Evolutionary conservation across 2,888 invertebrate genomes (phyloP), one percentile per base, ranked within the genome.

Genomic region (Amiota minor): DNA sequence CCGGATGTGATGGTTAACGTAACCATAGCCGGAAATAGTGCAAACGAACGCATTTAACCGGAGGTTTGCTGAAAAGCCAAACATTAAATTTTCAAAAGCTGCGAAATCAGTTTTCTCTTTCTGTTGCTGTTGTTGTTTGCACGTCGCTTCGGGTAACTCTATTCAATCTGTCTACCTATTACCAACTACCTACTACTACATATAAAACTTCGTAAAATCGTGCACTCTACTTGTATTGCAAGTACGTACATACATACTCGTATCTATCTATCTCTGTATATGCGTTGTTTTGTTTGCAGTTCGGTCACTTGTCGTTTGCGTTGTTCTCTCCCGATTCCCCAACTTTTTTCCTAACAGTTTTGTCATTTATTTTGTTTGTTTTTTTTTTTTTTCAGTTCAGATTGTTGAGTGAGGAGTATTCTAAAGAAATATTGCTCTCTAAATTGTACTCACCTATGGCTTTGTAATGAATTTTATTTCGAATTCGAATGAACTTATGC

Each of bases 11-110:
- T 35, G 35, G 35, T 35, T 35, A 35, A 35, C 35, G 35, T 35
- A 35, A 35, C 35, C 35, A 35, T 35, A 65, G 14, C 16, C 68
- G 71, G 71, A 75, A 75, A 72, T 73, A 65, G 70, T 71, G 72
- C 65, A 73, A 74, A 72, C 72, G 14, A 72, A 70, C 72, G 72
- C 72, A 70, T 65, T 53, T 73, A 72, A 61, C 45, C 65, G 53
- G 53, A 53, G n/a, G 53, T 53, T 70, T 69, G 74, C 35, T 74
- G 72, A 76, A 74, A 74, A 69, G 68, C 61, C 72, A 73, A 71
- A 76, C 80, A 80, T 78, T 74, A 78, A 82, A 81, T 76, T 81
- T 77, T 73, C 80, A 76, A 81, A 81, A 80, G 81, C 80, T 81
- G 79, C 14, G 6, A 53, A 53, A 53, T 70, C 14, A 61, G 23